Conservation (phyloP, 2,888 invertebrate species). For the Watsonalla binaria region DNA sequence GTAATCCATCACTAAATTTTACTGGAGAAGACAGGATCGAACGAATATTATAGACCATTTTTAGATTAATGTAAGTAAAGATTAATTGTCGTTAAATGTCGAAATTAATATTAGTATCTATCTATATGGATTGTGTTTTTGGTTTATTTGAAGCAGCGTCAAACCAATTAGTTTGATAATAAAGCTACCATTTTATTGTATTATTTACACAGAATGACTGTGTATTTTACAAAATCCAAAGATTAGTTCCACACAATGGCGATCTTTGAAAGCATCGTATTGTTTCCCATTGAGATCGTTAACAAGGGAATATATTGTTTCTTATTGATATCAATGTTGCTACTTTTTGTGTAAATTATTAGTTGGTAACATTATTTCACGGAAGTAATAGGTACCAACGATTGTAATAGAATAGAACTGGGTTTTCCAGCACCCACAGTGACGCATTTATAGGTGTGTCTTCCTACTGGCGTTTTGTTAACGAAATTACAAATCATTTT, state of each 20-base stretch:
- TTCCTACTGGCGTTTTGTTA: conserved; percentile 1
- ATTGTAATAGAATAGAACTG: conserved; percentile 6
- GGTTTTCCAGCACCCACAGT: conserved; percentile 15
- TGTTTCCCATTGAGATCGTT: conserved; percentile 22
- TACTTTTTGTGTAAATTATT: conserved; percentile 6
- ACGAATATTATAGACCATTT: too few species aligned
- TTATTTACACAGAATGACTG: not conserved
- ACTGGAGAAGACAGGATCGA: too few species aligned
- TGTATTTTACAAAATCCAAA: not conserved
- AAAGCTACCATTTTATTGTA: not conserved
- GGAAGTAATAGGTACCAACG: conserved; percentile 9
- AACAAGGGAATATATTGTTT: conserved; percentile 32
- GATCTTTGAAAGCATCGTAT: not conserved
- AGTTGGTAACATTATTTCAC: conserved; percentile 13
- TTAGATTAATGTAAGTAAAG: too few species aligned
- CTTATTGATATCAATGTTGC: conserved; percentile 8
- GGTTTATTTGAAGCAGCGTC: too few species aligned
- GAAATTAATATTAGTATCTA: too few species aligned
- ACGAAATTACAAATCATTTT: conserved; percentile 9
- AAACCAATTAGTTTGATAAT: not conserved
- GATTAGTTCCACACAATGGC: not conserved
- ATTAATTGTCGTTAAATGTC: too few species aligned
- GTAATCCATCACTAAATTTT: too few species aligned
- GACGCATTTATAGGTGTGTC: conserved; percentile 17
- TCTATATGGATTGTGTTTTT: too few species aligned